Conservation (phyloP, 2,888 invertebrate species). For the Polyommatus icarus region DNA sequence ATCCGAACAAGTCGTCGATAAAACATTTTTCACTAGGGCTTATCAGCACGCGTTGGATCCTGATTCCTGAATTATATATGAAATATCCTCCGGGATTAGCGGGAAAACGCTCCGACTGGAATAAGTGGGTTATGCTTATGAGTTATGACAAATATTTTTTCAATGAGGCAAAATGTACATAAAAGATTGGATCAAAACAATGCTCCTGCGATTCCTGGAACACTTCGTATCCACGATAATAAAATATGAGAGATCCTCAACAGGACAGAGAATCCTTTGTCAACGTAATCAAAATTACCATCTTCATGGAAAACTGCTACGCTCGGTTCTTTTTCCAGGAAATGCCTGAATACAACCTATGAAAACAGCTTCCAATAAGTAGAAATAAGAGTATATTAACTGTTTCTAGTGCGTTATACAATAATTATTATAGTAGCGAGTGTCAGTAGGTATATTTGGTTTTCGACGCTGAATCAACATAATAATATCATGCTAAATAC, state of each 20-base stretch:
- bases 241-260: neutral
- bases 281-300: neutral
- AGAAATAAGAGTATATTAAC: too few species aligned
- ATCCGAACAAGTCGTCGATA: constrained; percentile 22
- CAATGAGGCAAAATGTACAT: neutral
- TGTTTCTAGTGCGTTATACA: too few species aligned
- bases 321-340: neutral
- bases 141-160: constrained; percentile 23
- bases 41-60: constrained; percentile 58
- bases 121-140: constrained; percentile 30
- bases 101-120: constrained; percentile 15
- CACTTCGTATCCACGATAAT: too few species aligned
- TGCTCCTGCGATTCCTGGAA: neutral
- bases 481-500: too few species aligned
- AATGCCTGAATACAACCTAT: neutral
- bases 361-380: too few species aligned
- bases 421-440: too few species aligned
- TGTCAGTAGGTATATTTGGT: too few species aligned
- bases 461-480: too few species aligned
- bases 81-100: constrained; percentile 25
- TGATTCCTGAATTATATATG: constrained; percentile 54
- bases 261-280: neutral
- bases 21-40: constrained; percentile 47
- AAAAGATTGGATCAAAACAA: constrained; percentile 1
- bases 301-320: neutral